Evolutionary conservation across 2,113 vertebrate genomes (phyloP).

Genomic region (Plectropomus leopardus): DNA sequence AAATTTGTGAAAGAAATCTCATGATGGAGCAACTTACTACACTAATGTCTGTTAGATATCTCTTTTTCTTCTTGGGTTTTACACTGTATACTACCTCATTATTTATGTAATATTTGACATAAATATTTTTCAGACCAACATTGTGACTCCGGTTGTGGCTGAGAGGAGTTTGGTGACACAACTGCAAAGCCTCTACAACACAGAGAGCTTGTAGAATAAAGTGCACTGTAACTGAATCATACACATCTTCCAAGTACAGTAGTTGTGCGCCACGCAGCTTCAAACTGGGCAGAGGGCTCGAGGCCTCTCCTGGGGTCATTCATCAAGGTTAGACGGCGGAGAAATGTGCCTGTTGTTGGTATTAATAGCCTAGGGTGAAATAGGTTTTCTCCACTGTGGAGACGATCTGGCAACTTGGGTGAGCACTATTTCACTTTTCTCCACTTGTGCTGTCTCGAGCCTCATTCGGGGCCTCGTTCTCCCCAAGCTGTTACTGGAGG

Average conservation of each 20-base stretch:
- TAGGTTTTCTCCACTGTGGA: conserved; percentile 55
- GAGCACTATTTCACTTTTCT: conserved; percentile 50
- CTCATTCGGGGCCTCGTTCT: neutral
- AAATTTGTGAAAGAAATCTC: conserved; percentile 26
- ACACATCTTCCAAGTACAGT: conserved; percentile 61
- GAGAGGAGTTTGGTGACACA: conserved; percentile 35
- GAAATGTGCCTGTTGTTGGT: conserved; percentile 57
- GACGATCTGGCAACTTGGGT: conserved; percentile 55
- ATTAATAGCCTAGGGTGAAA: conserved; percentile 70
- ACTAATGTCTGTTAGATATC: neutral
- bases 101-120: neutral
- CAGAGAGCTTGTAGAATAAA: conserved; percentile 76
- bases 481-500: conserved; percentile 10
- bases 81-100: neutral
- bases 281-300: conserved; percentile 51
- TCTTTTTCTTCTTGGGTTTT: conserved; percentile 17
- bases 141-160: conserved; percentile 14
- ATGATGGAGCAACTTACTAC: conserved; percentile 17
- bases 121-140: neutral
- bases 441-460: neutral
- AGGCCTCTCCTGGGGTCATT: conserved; percentile 55
- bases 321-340: conserved; percentile 54
- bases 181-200: conserved; percentile 38
- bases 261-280: conserved; percentile 75
- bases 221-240: conserved; percentile 69